Conservation (phyloP, 2,113 vertebrate genomes). For the Daboia siamensis region DNA sequence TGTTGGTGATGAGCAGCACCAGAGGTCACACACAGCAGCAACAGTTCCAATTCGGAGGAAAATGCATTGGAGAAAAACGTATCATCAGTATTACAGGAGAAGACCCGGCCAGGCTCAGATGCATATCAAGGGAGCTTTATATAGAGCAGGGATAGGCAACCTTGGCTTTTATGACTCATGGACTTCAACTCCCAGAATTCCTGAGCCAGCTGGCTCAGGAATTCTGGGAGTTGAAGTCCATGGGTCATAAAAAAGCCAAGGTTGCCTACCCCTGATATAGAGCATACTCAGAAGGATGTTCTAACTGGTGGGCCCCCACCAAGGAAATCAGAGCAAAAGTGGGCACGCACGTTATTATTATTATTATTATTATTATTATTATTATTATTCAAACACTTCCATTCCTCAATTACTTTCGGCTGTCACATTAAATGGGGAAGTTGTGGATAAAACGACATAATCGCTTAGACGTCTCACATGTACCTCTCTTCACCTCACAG, state of each 20-base stretch:
- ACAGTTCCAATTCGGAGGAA: slow-evolving; percentile 82
- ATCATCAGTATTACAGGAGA: slow-evolving; percentile 97
- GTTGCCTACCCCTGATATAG: too few species aligned
- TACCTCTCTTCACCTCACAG: background rate
- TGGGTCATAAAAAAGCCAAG: too few species aligned
- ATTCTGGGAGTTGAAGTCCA: too few species aligned
- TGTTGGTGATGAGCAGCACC: slow-evolving; percentile 76
- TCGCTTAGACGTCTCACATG: background rate
- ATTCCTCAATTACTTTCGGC: background rate
- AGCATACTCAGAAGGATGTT: background rate
- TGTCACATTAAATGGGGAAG: background rate
- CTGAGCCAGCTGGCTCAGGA: too few species aligned
- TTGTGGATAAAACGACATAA: background rate
- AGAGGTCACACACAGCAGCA: slow-evolving; percentile 81
- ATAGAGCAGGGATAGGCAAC: too few species aligned
- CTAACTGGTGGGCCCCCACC: background rate
- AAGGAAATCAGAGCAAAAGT: background rate
- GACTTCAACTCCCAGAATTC: too few species aligned
- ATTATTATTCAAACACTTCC: background rate
- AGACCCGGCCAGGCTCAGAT: slow-evolving; percentile 18
- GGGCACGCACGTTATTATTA: too few species aligned
- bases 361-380: too few species aligned
- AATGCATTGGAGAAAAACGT: slow-evolving; percentile 86
- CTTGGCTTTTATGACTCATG: too few species aligned
- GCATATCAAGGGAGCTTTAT: background rate